Conservation (phyloP, 2,113 vertebrate genomes). For the Phrynosoma platyrhinos region DNA sequence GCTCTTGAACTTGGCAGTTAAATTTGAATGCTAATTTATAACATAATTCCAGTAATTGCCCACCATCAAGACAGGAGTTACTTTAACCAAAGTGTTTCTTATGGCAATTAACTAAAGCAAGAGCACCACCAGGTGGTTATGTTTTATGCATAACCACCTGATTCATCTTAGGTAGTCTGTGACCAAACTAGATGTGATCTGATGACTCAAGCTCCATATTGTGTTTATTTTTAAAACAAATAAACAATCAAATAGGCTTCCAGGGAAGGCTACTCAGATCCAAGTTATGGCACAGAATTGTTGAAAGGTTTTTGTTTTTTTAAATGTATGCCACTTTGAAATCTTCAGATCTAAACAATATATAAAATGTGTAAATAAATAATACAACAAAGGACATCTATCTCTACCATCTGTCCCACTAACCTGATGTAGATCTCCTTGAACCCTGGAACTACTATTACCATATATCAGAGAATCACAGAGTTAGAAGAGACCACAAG, state of each 20-base stretch:
- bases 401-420: too few species aligned
- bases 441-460: not conserved
- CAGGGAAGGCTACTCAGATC: not conserved
- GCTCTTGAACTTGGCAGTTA: not conserved
- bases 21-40: not conserved
- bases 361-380: too few species aligned
- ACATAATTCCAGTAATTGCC: not conserved
- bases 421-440: not conserved
- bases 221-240: not conserved
- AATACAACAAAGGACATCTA: too few species aligned
- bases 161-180: not conserved
- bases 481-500: too few species aligned
- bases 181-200: not conserved
- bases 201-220: not conserved
- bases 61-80: not conserved
- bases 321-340: too few species aligned
- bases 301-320: too few species aligned
- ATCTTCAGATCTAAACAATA: too few species aligned
- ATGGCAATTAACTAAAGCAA: conserved; percentile 20
- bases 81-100: conserved; percentile 9
- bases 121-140: conserved; percentile 8
- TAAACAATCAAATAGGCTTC: not conserved
- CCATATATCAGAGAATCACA: not conserved
- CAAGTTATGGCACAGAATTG: not conserved
- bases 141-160: not conserved